phyloP scores from a whole-genome alignment of 2,888 invertebrate species.

The Drosophila picticornis region DNA sequence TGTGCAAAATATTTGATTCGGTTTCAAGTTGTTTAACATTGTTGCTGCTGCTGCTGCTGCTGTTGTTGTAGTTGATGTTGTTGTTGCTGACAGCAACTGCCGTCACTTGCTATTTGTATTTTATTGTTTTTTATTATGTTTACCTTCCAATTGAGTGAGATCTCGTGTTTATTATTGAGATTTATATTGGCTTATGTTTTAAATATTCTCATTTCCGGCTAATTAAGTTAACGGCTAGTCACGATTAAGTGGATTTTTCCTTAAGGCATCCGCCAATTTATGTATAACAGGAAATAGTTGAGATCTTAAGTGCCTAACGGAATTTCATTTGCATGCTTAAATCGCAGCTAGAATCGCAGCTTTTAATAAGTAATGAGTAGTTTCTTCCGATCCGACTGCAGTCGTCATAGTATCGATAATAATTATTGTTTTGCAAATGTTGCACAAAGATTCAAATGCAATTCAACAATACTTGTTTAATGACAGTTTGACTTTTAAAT shows the following conservation, averaged over 20 bases:
- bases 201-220: slow-evolving; percentile 67
- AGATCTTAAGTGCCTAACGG: slow-evolving; percentile 17
- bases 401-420: background rate
- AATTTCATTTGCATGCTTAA: slow-evolving; percentile 34
- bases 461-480: background rate
- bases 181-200: slow-evolving; percentile 31
- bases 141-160: slow-evolving; percentile 25
- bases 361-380: background rate
- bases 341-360: slow-evolving; percentile 7
- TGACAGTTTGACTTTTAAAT: background rate
- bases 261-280: slow-evolving; percentile 27
- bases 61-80: slow-evolving; percentile 6
- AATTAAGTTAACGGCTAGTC: slow-evolving; percentile 60
- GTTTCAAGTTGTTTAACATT: slow-evolving; percentile 19
- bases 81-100: slow-evolving; percentile 20
- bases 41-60: slow-evolving; percentile 18
- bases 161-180: slow-evolving; percentile 36
- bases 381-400: slow-evolving; percentile 15
- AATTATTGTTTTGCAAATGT: background rate
- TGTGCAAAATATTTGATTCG: slow-evolving; percentile 28
- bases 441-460: background rate
- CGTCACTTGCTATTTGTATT: slow-evolving; percentile 16
- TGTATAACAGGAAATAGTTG: slow-evolving; percentile 57
- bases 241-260: slow-evolving; percentile 44
- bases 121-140: slow-evolving; percentile 8